phyloP scores from a whole-genome alignment of 1,140 invertebrate genomes.

The Eufriesea mexicana region DNA sequence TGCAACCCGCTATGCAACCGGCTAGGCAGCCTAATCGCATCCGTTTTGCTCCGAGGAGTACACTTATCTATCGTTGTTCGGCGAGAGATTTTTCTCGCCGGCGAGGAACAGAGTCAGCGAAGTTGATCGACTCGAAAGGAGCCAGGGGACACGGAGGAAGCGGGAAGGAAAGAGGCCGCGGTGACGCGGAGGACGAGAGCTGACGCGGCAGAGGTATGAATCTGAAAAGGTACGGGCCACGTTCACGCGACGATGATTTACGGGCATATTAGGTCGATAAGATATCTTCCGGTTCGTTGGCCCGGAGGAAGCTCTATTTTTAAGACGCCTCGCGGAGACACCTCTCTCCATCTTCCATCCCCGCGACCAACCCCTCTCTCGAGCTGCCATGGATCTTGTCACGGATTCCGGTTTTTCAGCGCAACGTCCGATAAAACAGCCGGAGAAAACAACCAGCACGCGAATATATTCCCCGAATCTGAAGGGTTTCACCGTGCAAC shows the following conservation, averaged over 20 bases:
- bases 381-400: slow-evolving; percentile 1
- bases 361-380: slow-evolving; percentile 9
- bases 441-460: slow-evolving; percentile 26
- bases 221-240: slow-evolving; percentile 75
- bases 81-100: slow-evolving; percentile 53
- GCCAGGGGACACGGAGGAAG: background rate
- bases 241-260: slow-evolving; percentile 78
- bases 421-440: slow-evolving; percentile 38
- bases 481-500: background rate
- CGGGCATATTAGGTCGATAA: slow-evolving; percentile 77
- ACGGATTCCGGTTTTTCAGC: slow-evolving; percentile 37
- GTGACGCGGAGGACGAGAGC: slow-evolving; percentile 62
- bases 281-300: slow-evolving; percentile 77
- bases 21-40: slow-evolving; percentile 52
- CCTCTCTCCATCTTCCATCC: slow-evolving; percentile 53
- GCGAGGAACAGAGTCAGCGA: slow-evolving; percentile 39
- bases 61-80: background rate
- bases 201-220: slow-evolving; percentile 74
- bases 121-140: slow-evolving; percentile 16
- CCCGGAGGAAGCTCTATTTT: slow-evolving; percentile 73
- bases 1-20: too few species aligned
- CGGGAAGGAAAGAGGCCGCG: background rate
- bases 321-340: slow-evolving; percentile 63
- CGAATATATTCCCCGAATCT: background rate
- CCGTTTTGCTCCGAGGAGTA: slow-evolving; percentile 42